Conservation (phyloP, 2,888 invertebrate genomes). For the Cremastobaeus sp. region DNA sequence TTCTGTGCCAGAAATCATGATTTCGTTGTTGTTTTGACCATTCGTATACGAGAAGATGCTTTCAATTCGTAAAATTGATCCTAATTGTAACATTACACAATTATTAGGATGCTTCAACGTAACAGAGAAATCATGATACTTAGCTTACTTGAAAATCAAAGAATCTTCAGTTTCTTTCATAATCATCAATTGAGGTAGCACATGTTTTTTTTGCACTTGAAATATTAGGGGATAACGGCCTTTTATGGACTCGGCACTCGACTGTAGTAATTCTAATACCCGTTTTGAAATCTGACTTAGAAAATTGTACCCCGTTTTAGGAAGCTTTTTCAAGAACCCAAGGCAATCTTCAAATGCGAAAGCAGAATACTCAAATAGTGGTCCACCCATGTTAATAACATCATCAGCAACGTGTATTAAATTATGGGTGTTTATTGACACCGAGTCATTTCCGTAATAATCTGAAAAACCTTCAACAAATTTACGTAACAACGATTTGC, state of each 20-base stretch:
- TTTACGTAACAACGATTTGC: not conserved
- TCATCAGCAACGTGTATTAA: constrained; percentile 19
- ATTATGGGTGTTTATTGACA: constrained; percentile 2
- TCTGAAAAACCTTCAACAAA: not conserved
- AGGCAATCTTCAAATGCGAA: constrained; percentile 32
- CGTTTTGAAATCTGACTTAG: constrained; percentile 9
- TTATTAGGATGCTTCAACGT: not conserved
- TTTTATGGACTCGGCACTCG: not conserved
- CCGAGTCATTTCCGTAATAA: constrained; percentile 1
- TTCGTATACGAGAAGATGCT: not conserved
- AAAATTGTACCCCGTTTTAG: constrained; percentile 22
- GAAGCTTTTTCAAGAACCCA: constrained; percentile 33
- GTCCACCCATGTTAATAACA: constrained; percentile 8
- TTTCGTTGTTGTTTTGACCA: not conserved
- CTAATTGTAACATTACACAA: not conserved
- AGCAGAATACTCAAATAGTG: constrained; percentile 22
- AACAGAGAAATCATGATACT: not conserved
- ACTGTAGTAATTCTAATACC: constrained; percentile 21
- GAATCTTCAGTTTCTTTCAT: not conserved
- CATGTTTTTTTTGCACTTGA: not conserved
- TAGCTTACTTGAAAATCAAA: not conserved
- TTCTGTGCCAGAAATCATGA: not conserved
- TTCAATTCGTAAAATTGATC: not conserved
- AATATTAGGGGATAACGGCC: constrained; percentile 1
- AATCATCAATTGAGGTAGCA: not conserved